These are phyloP conservation scores for Pogonomyrmex californicus DNA, from an alignment of 1,140 invertebrate genomes.

Conservation along the genomic window DNA sequence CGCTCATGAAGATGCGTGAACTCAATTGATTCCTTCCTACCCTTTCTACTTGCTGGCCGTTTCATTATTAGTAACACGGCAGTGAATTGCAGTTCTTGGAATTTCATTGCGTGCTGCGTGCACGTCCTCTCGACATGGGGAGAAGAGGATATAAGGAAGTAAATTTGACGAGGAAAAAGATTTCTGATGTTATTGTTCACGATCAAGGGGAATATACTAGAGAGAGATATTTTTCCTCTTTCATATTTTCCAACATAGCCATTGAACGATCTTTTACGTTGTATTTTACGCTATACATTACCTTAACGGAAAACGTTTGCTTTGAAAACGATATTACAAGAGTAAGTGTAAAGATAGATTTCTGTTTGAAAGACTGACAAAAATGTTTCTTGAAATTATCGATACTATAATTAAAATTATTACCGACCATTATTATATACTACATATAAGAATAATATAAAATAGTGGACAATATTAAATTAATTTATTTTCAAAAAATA, in stretches of 20 bases:
- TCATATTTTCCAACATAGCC: neutral
- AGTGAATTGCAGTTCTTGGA: neutral
- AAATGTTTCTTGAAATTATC: neutral
- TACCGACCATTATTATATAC: neutral
- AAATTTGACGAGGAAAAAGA: neutral
- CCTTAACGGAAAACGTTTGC: neutral
- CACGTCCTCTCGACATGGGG: neutral
- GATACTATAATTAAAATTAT: too few relatives aligned
- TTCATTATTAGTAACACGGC: slow-evolving; percentile 41
- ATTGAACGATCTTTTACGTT: too few relatives aligned
- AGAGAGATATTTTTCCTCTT: slow-evolving; percentile 8
- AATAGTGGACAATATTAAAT: neutral
- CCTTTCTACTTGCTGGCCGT: neutral
- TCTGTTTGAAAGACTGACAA: neutral
- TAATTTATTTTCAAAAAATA: neutral
- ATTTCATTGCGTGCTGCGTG: slow-evolving; percentile 18
- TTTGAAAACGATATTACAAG: neutral
- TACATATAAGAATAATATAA: neutral
- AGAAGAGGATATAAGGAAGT: neutral
- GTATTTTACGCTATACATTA: neutral
- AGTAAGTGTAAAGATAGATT: slow-evolving; percentile 19
- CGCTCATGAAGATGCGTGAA: neutral
- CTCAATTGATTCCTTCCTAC: slow-evolving; percentile 42
- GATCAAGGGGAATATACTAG: slow-evolving; percentile 15
- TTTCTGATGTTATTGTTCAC: neutral